Conservation (phyloP, 2,113 vertebrate genomes). For the Polyodon spathula region DNA sequence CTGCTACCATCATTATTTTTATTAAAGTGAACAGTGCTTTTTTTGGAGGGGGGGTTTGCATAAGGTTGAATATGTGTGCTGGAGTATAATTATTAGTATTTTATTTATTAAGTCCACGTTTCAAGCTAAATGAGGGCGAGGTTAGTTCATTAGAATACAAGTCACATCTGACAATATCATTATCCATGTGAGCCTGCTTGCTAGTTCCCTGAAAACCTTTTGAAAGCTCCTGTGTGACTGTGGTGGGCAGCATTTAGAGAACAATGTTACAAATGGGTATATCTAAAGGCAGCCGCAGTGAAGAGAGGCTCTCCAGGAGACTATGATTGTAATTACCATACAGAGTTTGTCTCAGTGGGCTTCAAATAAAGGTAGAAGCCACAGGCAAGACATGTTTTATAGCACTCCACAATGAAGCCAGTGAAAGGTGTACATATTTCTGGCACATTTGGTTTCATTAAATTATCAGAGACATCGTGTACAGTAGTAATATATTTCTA, state of each 20-base stretch:
- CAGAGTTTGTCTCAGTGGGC: constrained; percentile 21
- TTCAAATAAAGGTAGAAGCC: constrained; percentile 28
- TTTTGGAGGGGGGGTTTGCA: not conserved
- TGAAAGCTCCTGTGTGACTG: constrained; percentile 58
- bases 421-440: constrained; percentile 26
- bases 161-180: constrained; percentile 68
- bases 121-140: constrained; percentile 60
- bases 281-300: constrained; percentile 29
- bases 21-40: constrained; percentile 40
- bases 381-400: constrained; percentile 21
- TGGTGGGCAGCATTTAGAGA: constrained; percentile 61
- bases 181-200: constrained; percentile 59
- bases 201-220: constrained; percentile 68
- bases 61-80: too few relatives aligned
- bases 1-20: constrained; percentile 53
- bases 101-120: constrained; percentile 60
- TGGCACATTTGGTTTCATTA: constrained; percentile 8
- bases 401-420: constrained; percentile 18
- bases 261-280: constrained; percentile 34
- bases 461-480: constrained; percentile 24
- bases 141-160: constrained; percentile 60
- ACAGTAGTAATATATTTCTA: not conserved
- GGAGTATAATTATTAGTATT: not conserved
- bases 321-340: constrained; percentile 37
- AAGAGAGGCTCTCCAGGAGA: constrained; percentile 22